A percentile compares a stretch with the other conserved stretches of the same genome.
Evolutionary conservation across 2,113 vertebrate species (phyloP).

Genomic region (Nothoprocta pentlandii): DNA sequence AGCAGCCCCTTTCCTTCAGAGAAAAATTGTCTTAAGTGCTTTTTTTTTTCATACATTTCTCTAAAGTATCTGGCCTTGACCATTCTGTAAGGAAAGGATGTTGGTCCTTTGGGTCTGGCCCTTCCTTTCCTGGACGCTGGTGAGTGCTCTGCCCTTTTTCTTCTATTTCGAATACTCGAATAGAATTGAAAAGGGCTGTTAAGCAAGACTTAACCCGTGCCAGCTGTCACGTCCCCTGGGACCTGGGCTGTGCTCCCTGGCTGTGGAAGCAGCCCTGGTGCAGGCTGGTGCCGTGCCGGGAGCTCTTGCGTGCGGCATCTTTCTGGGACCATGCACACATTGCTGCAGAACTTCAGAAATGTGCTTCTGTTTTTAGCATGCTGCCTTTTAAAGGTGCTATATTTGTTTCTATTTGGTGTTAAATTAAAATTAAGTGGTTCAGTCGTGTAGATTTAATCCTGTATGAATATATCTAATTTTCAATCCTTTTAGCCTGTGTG

Average conservation of each 20-base stretch:
- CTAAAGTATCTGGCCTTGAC: background rate
- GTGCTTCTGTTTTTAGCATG: constrained; percentile 44
- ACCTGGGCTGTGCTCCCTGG: background rate
- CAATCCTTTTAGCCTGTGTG: background rate
- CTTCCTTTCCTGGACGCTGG: background rate
- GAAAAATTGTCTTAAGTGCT: background rate
- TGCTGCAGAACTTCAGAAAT: constrained; percentile 36
- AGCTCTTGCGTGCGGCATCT: background rate
- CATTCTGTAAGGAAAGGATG: background rate
- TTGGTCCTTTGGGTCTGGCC: background rate
- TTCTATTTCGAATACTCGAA: background rate
- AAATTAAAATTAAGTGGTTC: constrained; percentile 46
- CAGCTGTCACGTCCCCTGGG: no score
- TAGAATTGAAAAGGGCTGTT: background rate
- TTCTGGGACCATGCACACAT: no score
- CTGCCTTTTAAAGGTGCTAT: constrained; percentile 34
- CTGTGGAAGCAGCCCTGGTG: background rate
- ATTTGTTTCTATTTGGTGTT: constrained; percentile 48
- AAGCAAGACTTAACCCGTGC: background rate
- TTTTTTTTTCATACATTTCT: background rate
- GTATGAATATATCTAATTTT: constrained; percentile 53
- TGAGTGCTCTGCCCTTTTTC: background rate
- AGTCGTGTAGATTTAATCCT: constrained; percentile 40
- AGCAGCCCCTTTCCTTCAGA: background rate
- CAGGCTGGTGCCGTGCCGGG: no score